Conservation (phyloP, 2,113 vertebrate genomes). For the Rousettus leschenaultii region DNA sequence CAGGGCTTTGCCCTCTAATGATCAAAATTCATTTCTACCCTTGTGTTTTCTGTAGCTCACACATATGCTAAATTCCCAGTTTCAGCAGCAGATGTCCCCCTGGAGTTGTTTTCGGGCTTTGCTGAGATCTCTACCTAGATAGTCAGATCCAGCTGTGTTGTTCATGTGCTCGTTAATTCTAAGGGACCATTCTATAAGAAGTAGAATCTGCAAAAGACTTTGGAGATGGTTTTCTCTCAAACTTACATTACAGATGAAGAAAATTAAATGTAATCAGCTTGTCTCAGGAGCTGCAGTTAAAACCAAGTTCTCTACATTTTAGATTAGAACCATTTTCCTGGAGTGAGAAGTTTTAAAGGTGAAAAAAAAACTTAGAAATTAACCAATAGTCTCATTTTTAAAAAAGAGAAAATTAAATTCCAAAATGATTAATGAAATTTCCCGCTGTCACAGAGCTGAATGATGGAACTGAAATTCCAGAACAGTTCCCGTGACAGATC, state of each 20-base stretch:
- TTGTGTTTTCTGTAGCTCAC: not conserved
- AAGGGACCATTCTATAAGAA: slow-evolving; percentile 65
- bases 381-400: not conserved
- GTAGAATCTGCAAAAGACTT: not conserved
- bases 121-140: accelerated
- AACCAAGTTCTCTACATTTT: slow-evolving; percentile 18
- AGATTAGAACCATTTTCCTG: not conserved
- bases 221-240: slow-evolving; percentile 2
- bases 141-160: slow-evolving; percentile 48
- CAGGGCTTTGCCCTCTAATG: not conserved
- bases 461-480: not conserved
- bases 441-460: not conserved
- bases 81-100: slow-evolving; percentile 77
- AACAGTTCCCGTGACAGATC: not conserved
- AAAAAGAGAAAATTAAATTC: not conserved
- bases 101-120: slow-evolving; percentile 47
- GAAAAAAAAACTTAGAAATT: not conserved
- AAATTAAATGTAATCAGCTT: slow-evolving; percentile 1
- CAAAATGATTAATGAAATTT: not conserved
- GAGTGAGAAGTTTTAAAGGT: not conserved
- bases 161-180: slow-evolving; percentile 53
- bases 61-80: not conserved
- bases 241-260: not conserved
- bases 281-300: not conserved
- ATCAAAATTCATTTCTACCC: not conserved